phyloP scores from a whole-genome alignment of 2,113 vertebrate species.

The Melanostigma gelatinosum region DNA sequence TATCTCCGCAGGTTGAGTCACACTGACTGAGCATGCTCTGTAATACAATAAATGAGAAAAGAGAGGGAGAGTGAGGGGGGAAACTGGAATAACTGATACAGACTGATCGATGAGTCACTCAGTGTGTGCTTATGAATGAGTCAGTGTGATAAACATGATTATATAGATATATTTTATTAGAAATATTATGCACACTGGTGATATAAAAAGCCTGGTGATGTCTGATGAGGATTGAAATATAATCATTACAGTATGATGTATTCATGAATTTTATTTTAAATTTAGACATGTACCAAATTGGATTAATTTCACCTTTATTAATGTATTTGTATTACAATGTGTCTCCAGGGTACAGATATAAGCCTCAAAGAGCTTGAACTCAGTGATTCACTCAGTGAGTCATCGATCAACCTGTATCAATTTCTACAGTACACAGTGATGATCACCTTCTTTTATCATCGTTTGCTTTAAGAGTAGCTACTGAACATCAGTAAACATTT shows the following conservation, averaged over 20 bases:
- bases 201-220: conserved; percentile 7
- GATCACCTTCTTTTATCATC: conserved; percentile 17
- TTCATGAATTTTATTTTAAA: not conserved
- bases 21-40: conserved; percentile 49
- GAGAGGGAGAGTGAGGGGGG: conserved; percentile 2
- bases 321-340: conserved; percentile 11
- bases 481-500: not conserved
- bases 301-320: not conserved
- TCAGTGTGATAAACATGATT: conserved; percentile 52
- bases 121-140: conserved; percentile 63
- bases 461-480: not conserved
- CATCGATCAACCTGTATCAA: conserved; percentile 43
- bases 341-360: conserved; percentile 32
- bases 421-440: conserved; percentile 11
- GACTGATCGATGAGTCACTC: conserved; percentile 68
- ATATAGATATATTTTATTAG: conserved; percentile 40
- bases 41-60: conserved; percentile 46
- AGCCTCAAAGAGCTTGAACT: conserved; percentile 23
- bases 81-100: conserved; percentile 34
- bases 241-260: conserved; percentile 2
- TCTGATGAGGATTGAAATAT: conserved; percentile 1
- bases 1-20: conserved; percentile 60
- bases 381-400: conserved; percentile 61
- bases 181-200: conserved; percentile 21
- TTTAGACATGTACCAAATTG: conserved; percentile 13